Evolutionary conservation across 2,888 invertebrate species (phyloP).

Genomic region (Platycheirus rosarum): DNA sequence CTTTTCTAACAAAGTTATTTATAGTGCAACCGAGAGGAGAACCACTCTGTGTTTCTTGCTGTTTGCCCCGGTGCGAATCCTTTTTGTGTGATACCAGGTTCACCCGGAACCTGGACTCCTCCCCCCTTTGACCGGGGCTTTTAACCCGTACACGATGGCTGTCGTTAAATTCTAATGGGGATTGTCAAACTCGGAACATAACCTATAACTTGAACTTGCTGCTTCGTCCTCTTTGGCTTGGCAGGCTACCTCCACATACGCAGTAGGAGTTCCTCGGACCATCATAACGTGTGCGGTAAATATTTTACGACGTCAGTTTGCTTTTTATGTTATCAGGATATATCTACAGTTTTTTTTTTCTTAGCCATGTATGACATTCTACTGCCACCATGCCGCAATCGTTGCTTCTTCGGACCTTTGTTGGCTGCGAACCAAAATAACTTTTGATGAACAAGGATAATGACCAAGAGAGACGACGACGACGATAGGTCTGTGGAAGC

Average conservation of each 20-base stretch:
- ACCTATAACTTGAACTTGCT: slow-evolving; percentile 64
- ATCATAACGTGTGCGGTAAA: slow-evolving; percentile 71
- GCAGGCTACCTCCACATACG: slow-evolving; percentile 11
- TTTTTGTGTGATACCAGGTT: slow-evolving; percentile 38
- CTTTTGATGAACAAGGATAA: slow-evolving; percentile 73
- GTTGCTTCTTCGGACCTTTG: slow-evolving; percentile 16
- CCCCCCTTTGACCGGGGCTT: neutral
- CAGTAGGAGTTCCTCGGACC: slow-evolving; percentile 19
- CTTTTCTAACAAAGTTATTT: slow-evolving; percentile 63
- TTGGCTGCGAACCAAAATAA: slow-evolving; percentile 60
- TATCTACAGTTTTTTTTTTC: slow-evolving; percentile 27
- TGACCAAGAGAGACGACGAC: slow-evolving; percentile 49
- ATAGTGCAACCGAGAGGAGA: slow-evolving; percentile 34
- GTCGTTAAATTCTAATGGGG: slow-evolving; percentile 73
- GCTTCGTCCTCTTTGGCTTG: slow-evolving; percentile 15
- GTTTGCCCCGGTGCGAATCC: slow-evolving; percentile 18
- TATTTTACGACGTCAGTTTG: slow-evolving; percentile 71
- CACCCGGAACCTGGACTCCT: neutral
- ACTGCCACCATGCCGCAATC: neutral
- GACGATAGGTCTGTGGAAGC: slow-evolving; percentile 16
- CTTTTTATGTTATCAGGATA: slow-evolving; percentile 70
- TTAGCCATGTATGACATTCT: slow-evolving; percentile 55
- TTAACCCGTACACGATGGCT: slow-evolving; percentile 38
- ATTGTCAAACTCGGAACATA: slow-evolving; percentile 66
- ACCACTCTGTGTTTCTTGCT: neutral